Evolutionary conservation across 92 coral and sea anemone genomes (phyloP).

Genomic region (Diadumene lineata): DNA sequence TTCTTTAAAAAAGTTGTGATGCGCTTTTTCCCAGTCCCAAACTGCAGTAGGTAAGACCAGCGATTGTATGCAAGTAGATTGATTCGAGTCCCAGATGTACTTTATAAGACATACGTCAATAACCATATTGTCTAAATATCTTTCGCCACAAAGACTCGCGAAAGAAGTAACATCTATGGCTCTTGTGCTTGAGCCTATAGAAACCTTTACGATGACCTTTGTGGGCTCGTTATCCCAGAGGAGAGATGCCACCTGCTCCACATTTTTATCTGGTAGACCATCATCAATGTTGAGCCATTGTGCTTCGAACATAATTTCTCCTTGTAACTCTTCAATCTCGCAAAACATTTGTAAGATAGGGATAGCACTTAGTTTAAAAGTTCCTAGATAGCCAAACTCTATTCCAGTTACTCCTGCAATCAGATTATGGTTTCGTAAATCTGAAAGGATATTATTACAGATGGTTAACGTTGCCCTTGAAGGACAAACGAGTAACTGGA

Average conservation of each 20-base stretch:
- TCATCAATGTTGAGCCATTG: conserved; percentile 5
- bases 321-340: neutral
- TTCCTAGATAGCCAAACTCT: neutral
- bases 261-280: neutral
- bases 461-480: neutral
- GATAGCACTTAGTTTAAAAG: neutral
- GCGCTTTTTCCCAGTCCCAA: neutral
- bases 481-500: neutral
- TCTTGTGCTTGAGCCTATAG: neutral
- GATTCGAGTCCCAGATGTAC: neutral
- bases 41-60: neutral
- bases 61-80: neutral
- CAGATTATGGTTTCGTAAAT: neutral
- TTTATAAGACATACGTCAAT: conserved; percentile 13
- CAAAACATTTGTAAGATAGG: neutral
- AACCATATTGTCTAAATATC: conserved; percentile 27
- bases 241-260: neutral
- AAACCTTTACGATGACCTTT: neutral
- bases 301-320: neutral
- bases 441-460: neutral
- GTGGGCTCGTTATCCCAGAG: neutral
- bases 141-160: conserved; percentile 1
- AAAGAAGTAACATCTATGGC: conserved; percentile 11
- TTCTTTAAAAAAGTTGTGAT: neutral
- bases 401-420: neutral